Conservation (phyloP, 1,140 invertebrate species). For the Pogonognathellus flavescens region DNA sequence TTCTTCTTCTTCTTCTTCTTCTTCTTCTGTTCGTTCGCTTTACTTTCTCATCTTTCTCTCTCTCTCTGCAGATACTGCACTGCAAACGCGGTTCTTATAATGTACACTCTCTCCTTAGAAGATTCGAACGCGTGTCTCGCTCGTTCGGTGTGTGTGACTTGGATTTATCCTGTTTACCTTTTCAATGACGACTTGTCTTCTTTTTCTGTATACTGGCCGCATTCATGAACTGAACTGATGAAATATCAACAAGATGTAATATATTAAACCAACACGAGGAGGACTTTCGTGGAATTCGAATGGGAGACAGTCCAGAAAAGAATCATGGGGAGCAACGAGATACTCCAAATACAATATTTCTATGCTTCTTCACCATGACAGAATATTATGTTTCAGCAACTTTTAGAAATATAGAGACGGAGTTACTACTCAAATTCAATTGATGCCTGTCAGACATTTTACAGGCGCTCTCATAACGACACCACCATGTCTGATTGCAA, state of each 20-base stretch:
- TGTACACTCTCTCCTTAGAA: too few relatives aligned
- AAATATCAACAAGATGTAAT: constrained; percentile 31
- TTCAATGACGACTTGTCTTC: constrained; percentile 2
- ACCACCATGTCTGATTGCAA: too few relatives aligned
- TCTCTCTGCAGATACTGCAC: neutral
- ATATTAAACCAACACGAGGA: neutral
- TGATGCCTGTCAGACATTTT: too few relatives aligned
- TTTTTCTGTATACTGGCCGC: neutral
- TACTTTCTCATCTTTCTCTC: neutral
- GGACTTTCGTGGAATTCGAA: constrained; percentile 17
- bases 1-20: too few relatives aligned
- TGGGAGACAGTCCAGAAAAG: neutral
- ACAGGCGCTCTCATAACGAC: too few relatives aligned
- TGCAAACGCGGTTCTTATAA: neutral
- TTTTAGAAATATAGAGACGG: too few relatives aligned
- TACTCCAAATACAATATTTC: too few relatives aligned
- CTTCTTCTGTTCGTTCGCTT: neutral
- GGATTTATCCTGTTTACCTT: neutral
- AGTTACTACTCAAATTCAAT: too few relatives aligned
- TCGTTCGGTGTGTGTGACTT: neutral
- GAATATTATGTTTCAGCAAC: too few relatives aligned
- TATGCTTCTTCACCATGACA: too few relatives aligned
- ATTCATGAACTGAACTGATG: constrained; percentile 17
- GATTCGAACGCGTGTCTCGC: too few relatives aligned
- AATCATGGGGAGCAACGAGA: neutral